Conservation (phyloP, 2,797 vertebrate genomes). For the Clamator glandarius region DNA sequence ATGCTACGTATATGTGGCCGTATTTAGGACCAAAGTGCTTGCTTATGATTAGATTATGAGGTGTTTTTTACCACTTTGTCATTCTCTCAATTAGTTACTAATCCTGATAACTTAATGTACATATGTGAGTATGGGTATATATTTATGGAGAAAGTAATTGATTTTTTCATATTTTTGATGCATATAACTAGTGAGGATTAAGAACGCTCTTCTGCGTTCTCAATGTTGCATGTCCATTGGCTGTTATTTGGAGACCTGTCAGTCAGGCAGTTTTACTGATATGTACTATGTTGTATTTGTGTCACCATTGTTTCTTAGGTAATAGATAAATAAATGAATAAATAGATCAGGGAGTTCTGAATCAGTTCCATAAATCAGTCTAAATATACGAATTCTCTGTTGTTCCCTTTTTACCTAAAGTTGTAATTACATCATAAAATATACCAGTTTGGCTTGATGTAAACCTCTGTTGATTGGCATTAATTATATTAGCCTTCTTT, state of each 20-base stretch:
- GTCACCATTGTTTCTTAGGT: not conserved
- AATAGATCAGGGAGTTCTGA: not conserved
- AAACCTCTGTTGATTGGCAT: not conserved
- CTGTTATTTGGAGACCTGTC: not conserved
- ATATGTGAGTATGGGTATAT: not conserved
- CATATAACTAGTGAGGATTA: not conserved
- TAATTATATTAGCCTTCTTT: not conserved
- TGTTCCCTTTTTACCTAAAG: not conserved
- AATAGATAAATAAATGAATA: not conserved
- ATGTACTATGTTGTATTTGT: not conserved
- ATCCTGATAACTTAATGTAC: not conserved
- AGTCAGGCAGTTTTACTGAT: not conserved
- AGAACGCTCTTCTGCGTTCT: not conserved
- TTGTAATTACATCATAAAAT: not conserved
- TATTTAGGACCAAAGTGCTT: not conserved
- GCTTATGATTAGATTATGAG: not conserved
- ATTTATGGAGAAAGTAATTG: not conserved
- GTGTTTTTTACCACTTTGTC: not conserved
- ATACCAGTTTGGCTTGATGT: not conserved
- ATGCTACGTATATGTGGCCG: not conserved
- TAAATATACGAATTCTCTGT: not conserved
- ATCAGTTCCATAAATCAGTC: not conserved
- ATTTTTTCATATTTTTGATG: not conserved
- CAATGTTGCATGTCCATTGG: not conserved
- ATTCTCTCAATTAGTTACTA: not conserved